A percentile compares a stretch with the other conserved stretches of the same genome.
Evolutionary conservation across 92 coral and sea anemone genomes (phyloP).

Genomic region (Bergia sp.): DNA sequence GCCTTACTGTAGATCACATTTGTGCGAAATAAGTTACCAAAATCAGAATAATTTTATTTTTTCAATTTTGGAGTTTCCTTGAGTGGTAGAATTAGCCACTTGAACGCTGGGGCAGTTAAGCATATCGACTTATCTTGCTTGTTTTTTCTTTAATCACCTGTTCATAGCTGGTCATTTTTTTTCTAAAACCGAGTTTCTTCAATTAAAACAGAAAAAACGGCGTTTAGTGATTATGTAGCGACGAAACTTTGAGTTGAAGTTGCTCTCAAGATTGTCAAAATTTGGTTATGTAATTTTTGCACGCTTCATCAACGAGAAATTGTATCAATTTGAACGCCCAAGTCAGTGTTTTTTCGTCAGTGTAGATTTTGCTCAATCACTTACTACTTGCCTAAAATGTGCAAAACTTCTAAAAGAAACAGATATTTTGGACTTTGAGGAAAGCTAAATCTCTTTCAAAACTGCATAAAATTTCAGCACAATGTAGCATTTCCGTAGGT

Average conservation of each 20-base stretch:
- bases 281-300: conserved; percentile 12
- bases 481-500: neutral
- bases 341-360: neutral
- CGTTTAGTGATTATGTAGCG: neutral
- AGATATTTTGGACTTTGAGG: neutral
- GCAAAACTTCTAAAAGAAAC: neutral
- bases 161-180: neutral
- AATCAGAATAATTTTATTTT: neutral
- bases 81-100: neutral
- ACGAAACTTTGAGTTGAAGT: neutral
- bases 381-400: neutral
- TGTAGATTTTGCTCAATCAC: neutral
- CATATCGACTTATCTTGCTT: neutral
- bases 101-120: neutral
- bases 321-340: conserved; percentile 17
- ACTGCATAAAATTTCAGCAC: neutral
- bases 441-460: neutral
- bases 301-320: conserved; percentile 25
- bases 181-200: neutral
- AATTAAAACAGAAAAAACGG: neutral
- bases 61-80: neutral
- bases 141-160: neutral
- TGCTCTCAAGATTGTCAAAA: neutral
- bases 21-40: neutral
- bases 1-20: no score